phyloP scores from a whole-genome alignment of 2,888 invertebrate species.

The Morpho deidamia region DNA sequence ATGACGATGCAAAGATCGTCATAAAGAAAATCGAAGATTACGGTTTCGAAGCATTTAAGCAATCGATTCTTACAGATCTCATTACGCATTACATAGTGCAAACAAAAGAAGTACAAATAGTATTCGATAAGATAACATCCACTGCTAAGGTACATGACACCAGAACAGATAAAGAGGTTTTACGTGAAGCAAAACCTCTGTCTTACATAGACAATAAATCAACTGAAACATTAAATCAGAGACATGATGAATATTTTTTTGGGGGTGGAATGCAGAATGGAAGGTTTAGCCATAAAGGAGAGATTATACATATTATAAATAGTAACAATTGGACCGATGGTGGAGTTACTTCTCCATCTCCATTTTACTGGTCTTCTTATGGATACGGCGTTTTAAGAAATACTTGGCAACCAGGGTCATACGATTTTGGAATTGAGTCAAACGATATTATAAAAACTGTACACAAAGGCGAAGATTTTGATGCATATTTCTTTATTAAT shows the following conservation, averaged over 20 bases:
- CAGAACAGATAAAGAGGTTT: conserved; percentile 46
- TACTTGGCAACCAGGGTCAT: conserved; percentile 60
- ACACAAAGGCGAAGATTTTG: conserved; percentile 48
- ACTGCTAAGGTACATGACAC: conserved; percentile 50
- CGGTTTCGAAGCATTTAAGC: conserved; percentile 41
- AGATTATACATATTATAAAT: conserved; percentile 53
- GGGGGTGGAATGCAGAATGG: conserved; percentile 73
- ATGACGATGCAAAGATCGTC: conserved; percentile 54
- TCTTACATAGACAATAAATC: conserved; percentile 38
- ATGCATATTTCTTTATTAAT: conserved; percentile 62
- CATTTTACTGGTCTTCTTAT: conserved; percentile 64
- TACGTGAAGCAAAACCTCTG: conserved; percentile 48
- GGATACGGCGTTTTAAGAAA: conserved; percentile 65
- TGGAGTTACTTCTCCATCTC: conserved; percentile 62
- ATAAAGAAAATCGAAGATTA: conserved; percentile 48
- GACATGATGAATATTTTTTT: conserved; percentile 53
- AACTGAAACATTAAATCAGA: conserved; percentile 47
- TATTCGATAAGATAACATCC: conserved; percentile 49
- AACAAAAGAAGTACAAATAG: conserved; percentile 48
- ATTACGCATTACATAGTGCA: conserved; percentile 40
- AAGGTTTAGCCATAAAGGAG: conserved; percentile 60
- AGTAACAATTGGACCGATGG: conserved; percentile 60
- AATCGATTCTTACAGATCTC: conserved; percentile 40
- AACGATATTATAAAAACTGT: conserved; percentile 34
- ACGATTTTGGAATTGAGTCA: conserved; percentile 51